Evolutionary conservation across 2,113 vertebrate genomes (phyloP).

Genomic region (Poecile atricapillus): DNA sequence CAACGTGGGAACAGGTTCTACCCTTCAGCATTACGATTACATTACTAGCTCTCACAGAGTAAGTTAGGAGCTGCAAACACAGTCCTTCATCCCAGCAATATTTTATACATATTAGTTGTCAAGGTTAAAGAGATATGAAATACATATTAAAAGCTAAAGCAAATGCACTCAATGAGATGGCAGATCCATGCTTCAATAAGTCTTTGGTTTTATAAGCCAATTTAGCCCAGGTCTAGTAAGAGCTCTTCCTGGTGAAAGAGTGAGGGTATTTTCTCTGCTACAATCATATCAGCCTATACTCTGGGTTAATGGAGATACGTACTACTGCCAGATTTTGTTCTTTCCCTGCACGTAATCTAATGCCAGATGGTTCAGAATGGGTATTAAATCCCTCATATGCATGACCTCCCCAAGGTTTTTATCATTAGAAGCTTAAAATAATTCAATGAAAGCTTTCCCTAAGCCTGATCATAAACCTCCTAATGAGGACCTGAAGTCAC

Average conservation of each 20-base stretch:
- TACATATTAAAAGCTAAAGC: background rate
- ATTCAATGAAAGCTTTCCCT: constrained; percentile 50
- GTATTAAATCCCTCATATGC: constrained; percentile 47
- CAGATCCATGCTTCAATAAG: background rate
- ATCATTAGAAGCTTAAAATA: constrained; percentile 64
- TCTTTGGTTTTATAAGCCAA: constrained; percentile 27
- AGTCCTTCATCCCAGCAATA: background rate
- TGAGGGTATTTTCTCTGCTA: constrained; percentile 37
- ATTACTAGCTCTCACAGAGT: background rate
- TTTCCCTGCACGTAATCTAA: constrained; percentile 55
- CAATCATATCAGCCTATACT: constrained; percentile 54
- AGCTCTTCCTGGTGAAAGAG: constrained; percentile 26
- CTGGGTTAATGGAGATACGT: constrained; percentile 62
- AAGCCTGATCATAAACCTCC: constrained; percentile 41
- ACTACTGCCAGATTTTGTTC: constrained; percentile 61
- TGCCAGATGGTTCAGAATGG: constrained; percentile 58
- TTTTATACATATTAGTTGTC: background rate
- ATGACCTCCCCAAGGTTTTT: constrained; percentile 59
- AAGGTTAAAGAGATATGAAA: background rate
- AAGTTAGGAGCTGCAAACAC: background rate
- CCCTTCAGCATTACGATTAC: background rate
- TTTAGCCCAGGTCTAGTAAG: constrained; percentile 33
- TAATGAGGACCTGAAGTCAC: constrained; percentile 52
- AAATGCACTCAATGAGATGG: background rate
- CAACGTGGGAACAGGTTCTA: background rate